Evolutionary conservation across 2,113 vertebrate species (phyloP).

Genomic region (Acanthochromis polyacanthus): DNA sequence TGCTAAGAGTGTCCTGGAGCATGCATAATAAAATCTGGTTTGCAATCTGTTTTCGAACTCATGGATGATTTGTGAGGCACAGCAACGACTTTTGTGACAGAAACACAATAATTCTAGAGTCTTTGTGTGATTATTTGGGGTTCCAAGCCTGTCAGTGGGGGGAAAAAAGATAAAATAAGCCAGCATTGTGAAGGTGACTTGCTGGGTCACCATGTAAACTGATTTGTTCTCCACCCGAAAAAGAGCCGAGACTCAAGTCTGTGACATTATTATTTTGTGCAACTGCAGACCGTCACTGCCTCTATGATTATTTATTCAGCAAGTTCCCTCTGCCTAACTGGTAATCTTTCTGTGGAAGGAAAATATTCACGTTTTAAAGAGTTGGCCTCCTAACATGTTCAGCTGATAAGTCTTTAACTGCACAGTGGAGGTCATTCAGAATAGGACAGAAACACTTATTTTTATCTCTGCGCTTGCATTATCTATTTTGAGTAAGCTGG

Average conservation of each 20-base stretch:
- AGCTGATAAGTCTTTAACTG: neutral
- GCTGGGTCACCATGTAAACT: neutral
- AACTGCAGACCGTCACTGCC: neutral
- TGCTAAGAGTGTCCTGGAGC: neutral
- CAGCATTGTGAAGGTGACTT: neutral
- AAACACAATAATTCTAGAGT: neutral
- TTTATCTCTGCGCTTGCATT: neutral
- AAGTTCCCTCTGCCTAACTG: neutral
- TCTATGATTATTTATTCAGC: neutral
- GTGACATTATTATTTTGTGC: neutral
- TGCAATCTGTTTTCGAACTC: neutral
- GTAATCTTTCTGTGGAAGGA: neutral
- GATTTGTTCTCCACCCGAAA: neutral
- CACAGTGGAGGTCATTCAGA: neutral
- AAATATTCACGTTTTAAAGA: neutral
- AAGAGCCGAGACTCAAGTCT: neutral
- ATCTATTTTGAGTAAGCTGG: neutral
- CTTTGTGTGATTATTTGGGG: neutral
- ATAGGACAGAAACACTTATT: too few relatives aligned
- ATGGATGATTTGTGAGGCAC: neutral
- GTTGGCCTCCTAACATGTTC: neutral
- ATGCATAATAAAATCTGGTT: neutral
- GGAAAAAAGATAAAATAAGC: neutral
- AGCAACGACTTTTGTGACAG: neutral
- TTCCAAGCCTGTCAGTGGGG: neutral